Evolutionary conservation across 2,797 vertebrate species (phyloP).

Genomic region (Phalloptychus januarius): DNA sequence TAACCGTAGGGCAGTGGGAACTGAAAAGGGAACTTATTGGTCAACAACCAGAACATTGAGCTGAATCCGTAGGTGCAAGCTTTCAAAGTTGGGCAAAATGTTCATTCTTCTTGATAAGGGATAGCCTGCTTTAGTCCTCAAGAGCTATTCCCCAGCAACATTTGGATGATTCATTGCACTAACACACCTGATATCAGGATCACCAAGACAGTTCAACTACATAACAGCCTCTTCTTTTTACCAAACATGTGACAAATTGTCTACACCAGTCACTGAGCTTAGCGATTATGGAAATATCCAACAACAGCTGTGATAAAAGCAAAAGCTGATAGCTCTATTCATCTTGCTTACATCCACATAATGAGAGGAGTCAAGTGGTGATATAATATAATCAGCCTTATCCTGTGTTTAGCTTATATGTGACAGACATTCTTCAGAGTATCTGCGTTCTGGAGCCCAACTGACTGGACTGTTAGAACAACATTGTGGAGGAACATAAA

Average conservation of each 20-base stretch:
- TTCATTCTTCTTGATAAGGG: background rate
- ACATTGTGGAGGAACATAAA: slow-evolving; percentile 22
- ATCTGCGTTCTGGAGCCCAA: slow-evolving; percentile 21
- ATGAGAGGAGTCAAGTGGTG: background rate
- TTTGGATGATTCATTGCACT: background rate
- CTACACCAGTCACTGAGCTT: slow-evolving; percentile 3
- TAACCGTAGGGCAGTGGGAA: background rate
- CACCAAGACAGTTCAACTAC: background rate
- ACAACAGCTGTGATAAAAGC: slow-evolving; percentile 30
- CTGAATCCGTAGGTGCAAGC: background rate
- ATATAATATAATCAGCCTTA: slow-evolving; percentile 34
- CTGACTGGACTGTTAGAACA: slow-evolving; percentile 1
- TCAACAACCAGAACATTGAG: background rate
- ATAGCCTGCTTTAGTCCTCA: background rate
- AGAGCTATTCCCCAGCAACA: background rate
- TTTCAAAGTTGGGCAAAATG: background rate
- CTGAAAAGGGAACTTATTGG: background rate
- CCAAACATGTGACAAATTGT: background rate
- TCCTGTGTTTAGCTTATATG: slow-evolving; percentile 28
- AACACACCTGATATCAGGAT: background rate
- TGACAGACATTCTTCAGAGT: slow-evolving; percentile 18
- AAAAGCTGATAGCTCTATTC: slow-evolving; percentile 28
- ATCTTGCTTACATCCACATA: slow-evolving; percentile 15
- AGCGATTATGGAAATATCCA: background rate
- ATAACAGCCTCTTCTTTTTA: slow-evolving; percentile 4